phyloP scores from a whole-genome alignment of 2,113 vertebrate species.

The Nesoenas mayeri region DNA sequence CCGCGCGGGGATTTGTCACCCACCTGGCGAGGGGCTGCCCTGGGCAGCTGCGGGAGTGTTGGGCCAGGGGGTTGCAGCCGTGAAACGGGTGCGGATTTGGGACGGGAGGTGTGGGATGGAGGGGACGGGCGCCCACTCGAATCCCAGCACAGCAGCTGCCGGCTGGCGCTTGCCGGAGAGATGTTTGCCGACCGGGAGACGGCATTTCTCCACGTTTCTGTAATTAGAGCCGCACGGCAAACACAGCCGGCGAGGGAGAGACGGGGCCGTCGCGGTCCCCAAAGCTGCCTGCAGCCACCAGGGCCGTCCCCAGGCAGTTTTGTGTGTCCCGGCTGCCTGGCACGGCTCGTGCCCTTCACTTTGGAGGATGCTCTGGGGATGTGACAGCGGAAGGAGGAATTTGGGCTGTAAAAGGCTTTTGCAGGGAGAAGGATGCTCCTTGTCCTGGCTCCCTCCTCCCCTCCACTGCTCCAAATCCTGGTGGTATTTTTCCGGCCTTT shows the following conservation, averaged over 20 bases:
- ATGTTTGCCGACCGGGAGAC: conserved; percentile 10
- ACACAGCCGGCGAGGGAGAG: background rate
- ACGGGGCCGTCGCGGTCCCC: background rate
- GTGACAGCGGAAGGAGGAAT: background rate
- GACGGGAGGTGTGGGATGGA: background rate
- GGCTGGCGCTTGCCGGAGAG: background rate
- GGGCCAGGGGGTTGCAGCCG: accelerated
- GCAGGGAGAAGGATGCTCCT: background rate
- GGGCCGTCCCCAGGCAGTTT: background rate
- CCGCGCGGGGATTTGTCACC: background rate
- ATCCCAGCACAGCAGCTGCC: background rate
- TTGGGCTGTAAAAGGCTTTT: background rate
- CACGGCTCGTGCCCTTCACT: background rate
- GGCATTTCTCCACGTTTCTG: conserved; percentile 17
- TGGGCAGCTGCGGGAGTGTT: accelerated
- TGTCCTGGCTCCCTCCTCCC: background rate
- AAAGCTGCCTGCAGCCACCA: background rate
- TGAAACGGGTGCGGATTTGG: background rate
- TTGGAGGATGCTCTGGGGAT: background rate
- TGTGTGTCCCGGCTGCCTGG: background rate
- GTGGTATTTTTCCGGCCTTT: background rate
- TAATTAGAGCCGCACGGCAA: conserved; percentile 40
- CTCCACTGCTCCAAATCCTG: background rate
- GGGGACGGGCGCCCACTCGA: background rate
- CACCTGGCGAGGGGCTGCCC: accelerated